Percentiles rank a stretch among this genome's conserved stretches.
Conservation (phyloP, 92 coral and sea anemone genomes). For the Isaurus tuberculatus region DNA sequence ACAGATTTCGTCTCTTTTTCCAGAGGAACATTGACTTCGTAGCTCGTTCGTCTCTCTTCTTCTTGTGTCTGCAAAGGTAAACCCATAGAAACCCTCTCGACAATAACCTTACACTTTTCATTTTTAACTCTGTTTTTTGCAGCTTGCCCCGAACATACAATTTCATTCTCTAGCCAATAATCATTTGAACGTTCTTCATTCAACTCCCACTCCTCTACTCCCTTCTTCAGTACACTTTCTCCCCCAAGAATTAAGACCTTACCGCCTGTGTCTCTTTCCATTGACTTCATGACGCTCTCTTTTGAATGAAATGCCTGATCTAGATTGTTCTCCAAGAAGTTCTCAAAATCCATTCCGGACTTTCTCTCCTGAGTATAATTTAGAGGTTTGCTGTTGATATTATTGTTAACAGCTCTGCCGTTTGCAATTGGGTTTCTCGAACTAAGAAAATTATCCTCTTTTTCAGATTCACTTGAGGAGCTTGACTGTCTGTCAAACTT, state of each 20-base stretch:
- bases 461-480: constrained; percentile 29
- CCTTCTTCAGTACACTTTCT: constrained; percentile 25
- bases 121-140: constrained; percentile 7
- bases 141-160: constrained; percentile 29
- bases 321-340: constrained; percentile 30
- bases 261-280: constrained; percentile 24
- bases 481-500: constrained; percentile 36
- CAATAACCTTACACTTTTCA: not conserved
- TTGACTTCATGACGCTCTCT: constrained; percentile 6
- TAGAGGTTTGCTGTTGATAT: not conserved
- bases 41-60: not conserved
- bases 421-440: constrained; percentile 14
- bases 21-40: not conserved
- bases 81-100: constrained; percentile 12
- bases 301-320: constrained; percentile 37
- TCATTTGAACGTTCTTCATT: constrained; percentile 18
- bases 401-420: not conserved
- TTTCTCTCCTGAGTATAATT: constrained; percentile 14
- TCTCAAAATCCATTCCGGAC: constrained; percentile 41
- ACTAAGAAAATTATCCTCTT: not conserved
- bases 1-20: not conserved
- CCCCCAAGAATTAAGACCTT: constrained; percentile 33
- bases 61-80: constrained; percentile 15
- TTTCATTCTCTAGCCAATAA: constrained; percentile 34
- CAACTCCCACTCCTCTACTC: constrained; percentile 36